phyloP scores from a whole-genome alignment of 1,140 invertebrate species.

The Habropoda laboriosa region DNA sequence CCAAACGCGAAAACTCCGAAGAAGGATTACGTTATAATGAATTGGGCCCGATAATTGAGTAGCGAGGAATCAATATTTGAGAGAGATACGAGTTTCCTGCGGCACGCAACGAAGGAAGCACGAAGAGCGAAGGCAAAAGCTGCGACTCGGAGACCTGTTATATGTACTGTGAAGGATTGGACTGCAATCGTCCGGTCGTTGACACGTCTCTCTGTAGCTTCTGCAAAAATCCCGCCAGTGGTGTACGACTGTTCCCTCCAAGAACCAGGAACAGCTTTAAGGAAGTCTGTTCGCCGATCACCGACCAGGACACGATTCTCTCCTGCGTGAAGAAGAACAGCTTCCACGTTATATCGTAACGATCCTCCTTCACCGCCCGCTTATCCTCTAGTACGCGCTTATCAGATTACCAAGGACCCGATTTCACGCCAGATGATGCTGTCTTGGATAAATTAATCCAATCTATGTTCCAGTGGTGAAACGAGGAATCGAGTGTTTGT shows the following conservation, averaged over 20 bases:
- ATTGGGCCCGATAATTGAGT: constrained; percentile 24
- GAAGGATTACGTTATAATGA: constrained; percentile 3
- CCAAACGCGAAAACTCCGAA: neutral
- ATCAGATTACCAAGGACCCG: constrained; percentile 23
- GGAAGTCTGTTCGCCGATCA: constrained; percentile 3
- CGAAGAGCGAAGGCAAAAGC: constrained; percentile 28
- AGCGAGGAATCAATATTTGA: constrained; percentile 32
- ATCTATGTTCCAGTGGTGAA: neutral
- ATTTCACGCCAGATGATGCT: constrained; percentile 9
- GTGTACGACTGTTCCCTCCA: neutral
- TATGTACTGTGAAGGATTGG: constrained; percentile 46
- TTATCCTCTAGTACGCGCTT: neutral
- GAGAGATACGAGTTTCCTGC: neutral
- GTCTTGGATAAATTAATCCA: constrained; percentile 11
- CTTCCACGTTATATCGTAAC: neutral
- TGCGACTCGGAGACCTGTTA: constrained; percentile 42
- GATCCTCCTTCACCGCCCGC: neutral
- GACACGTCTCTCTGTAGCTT: constrained; percentile 37
- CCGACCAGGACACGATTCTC: neutral
- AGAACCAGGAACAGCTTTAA: constrained; percentile 13
- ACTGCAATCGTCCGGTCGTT: constrained; percentile 50
- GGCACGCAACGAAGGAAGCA: constrained; percentile 24
- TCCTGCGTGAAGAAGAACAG: neutral
- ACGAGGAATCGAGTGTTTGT: neutral
- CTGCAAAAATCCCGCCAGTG: constrained; percentile 20